Evolutionary conservation across 2,797 vertebrate genomes (phyloP).

Genomic region (Sebastes melanostomus): DNA sequence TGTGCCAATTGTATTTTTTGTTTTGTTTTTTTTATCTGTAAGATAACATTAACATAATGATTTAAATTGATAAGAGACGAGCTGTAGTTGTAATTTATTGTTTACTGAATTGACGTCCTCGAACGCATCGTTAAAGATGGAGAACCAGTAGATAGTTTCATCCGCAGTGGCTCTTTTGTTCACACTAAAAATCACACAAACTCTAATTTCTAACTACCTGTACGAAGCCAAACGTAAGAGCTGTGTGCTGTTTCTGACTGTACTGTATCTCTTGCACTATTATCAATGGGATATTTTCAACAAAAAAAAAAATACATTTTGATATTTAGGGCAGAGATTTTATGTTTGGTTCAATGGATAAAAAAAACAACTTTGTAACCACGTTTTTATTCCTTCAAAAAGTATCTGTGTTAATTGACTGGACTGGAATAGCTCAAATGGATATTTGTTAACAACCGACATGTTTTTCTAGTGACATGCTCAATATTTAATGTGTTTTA

Average conservation of each 20-base stretch:
- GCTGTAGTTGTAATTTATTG: constrained; percentile 83
- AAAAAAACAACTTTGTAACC: constrained; percentile 48
- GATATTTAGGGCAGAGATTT: constrained; percentile 64
- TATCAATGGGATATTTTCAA: constrained; percentile 67
- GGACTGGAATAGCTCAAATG: constrained; percentile 67
- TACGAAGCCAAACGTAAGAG: constrained; percentile 58
- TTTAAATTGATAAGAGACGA: constrained; percentile 64
- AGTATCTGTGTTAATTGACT: constrained; percentile 52
- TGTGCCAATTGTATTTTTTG: constrained; percentile 76
- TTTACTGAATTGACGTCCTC: constrained; percentile 64
- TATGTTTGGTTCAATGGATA: constrained; percentile 55
- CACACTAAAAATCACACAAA: constrained; percentile 66
- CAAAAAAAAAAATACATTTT: constrained; percentile 60
- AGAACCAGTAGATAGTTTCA: constrained; percentile 41
- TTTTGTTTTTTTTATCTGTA: constrained; percentile 54
- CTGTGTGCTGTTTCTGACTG: constrained; percentile 60
- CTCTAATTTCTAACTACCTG: constrained; percentile 65
- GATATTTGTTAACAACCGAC: constrained; percentile 58
- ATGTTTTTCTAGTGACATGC: constrained; percentile 73
- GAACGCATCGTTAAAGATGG: constrained; percentile 23
- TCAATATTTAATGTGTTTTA: constrained; percentile 82
- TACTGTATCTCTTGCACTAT: constrained; percentile 76
- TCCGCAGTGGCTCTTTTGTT: constrained; percentile 42
- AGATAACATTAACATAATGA: constrained; percentile 66
- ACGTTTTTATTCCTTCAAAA: constrained; percentile 53